Conservation (phyloP, 2,113 vertebrate species). For the Hemiprocne comata region DNA sequence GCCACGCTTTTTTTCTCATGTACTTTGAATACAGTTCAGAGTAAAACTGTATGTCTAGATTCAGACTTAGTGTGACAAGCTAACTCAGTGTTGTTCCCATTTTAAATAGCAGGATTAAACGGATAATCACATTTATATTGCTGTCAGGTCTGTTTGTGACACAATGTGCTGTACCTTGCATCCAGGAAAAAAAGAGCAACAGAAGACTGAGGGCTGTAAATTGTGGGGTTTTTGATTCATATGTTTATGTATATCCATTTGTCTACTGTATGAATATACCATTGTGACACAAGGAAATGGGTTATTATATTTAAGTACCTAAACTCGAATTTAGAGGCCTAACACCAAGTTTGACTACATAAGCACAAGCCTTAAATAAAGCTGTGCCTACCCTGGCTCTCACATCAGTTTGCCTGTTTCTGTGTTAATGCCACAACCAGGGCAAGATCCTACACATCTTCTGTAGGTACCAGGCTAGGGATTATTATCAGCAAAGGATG, state of each 20-base stretch:
- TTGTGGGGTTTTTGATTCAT: rapidly evolving
- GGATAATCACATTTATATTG: background rate
- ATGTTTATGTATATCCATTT: background rate
- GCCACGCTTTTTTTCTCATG: background rate
- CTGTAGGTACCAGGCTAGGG: background rate
- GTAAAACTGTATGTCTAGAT: background rate
- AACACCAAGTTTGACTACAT: background rate
- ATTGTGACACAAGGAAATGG: background rate
- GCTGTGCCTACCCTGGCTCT: background rate
- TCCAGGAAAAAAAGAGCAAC: background rate
- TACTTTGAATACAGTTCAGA: background rate
- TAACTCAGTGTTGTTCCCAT: background rate
- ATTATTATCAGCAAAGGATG: background rate
- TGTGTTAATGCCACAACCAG: background rate
- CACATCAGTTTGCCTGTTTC: background rate
- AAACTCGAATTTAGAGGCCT: background rate
- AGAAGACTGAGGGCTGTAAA: background rate
- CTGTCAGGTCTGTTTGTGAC: background rate
- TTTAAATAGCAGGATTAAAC: constrained; percentile 13
- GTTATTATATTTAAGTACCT: background rate
- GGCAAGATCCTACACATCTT: background rate
- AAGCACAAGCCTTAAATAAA: background rate
- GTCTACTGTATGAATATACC: background rate
- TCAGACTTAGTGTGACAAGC: background rate
- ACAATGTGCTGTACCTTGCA: background rate